phyloP scores from a whole-genome alignment of 2,888 invertebrate genomes.

The Saturnia japonica region DNA sequence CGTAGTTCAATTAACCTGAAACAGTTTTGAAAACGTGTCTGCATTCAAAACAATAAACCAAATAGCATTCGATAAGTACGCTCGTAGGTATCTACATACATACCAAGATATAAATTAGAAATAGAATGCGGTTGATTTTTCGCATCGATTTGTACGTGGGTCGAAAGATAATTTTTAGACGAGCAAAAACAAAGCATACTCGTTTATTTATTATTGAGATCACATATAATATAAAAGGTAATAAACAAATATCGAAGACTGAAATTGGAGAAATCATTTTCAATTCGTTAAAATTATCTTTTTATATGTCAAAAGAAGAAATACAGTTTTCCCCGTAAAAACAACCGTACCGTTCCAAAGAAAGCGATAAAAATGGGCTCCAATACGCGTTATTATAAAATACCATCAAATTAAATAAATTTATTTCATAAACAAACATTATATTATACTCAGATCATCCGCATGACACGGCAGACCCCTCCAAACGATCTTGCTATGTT shows the following conservation, averaged over 20 bases:
- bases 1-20: slow-evolving; percentile 28
- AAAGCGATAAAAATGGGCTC: not conserved
- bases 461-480: not conserved
- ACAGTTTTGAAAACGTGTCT: slow-evolving; percentile 36
- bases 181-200: not conserved
- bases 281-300: not conserved
- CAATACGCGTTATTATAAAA: not conserved
- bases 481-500: not conserved
- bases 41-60: slow-evolving; percentile 31
- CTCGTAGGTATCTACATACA: no score
- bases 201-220: not conserved
- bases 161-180: not conserved
- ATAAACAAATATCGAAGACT: not conserved
- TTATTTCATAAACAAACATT: not conserved
- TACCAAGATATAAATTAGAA: not conserved
- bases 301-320: not conserved
- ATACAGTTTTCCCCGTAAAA: not conserved
- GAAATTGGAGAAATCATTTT: not conserved
- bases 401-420: not conserved
- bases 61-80: slow-evolving; percentile 13
- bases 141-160: not conserved
- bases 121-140: not conserved
- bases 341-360: not conserved
- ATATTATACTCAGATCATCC: not conserved
- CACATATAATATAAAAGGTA: not conserved